A percentile compares a stretch with the other conserved stretches of the same genome.
Conservation (phyloP, 2,797 vertebrate species). For the Chiloscyllium punctatum region DNA sequence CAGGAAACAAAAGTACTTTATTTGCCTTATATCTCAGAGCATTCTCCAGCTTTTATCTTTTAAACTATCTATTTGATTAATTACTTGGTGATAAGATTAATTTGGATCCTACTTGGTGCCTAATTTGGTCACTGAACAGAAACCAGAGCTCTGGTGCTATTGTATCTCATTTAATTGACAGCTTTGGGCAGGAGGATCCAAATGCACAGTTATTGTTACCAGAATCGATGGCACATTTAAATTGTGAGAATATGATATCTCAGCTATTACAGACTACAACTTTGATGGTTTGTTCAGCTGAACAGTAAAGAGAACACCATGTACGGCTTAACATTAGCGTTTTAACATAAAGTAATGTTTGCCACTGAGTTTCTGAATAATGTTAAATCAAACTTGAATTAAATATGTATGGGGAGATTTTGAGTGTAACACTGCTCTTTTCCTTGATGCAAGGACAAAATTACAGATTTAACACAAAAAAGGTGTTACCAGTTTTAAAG, state of each 20-base stretch:
- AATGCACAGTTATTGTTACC: neutral
- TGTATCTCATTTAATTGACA: slow-evolving; percentile 24
- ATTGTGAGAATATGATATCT: neutral
- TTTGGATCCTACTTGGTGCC: neutral
- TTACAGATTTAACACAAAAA: neutral
- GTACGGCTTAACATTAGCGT: neutral
- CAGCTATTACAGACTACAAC: neutral
- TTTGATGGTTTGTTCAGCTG: neutral
- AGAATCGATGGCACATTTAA: neutral
- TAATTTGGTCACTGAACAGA: slow-evolving; percentile 2
- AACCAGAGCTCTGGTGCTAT: neutral
- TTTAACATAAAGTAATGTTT: neutral
- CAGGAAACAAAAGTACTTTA: neutral
- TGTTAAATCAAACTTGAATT: too few relatives aligned
- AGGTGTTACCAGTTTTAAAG: neutral
- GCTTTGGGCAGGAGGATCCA: slow-evolving; percentile 16
- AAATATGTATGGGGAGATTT: neutral
- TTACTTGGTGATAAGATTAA: neutral
- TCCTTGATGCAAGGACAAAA: neutral
- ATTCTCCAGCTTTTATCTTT: neutral
- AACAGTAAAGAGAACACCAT: neutral
- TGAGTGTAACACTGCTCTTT: neutral
- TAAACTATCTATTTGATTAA: neutral
- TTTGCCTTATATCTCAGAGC: neutral
- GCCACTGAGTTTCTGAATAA: neutral